Evolutionary conservation across 2,113 vertebrate genomes (phyloP).

Genomic region (Neopipo cinnamomea): DNA sequence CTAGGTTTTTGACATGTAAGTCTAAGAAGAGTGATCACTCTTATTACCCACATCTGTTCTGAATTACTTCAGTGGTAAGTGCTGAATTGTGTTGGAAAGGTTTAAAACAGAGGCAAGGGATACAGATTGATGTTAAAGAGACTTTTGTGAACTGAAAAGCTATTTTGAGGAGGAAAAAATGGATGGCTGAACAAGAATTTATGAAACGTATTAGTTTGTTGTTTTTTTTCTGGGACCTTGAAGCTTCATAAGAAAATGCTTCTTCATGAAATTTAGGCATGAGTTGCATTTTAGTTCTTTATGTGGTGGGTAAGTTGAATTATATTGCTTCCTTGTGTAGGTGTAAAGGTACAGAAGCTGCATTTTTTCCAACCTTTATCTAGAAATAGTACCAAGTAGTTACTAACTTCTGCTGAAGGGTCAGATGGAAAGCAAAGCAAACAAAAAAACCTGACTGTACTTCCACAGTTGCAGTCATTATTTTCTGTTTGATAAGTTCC

Average conservation of each 20-base stretch:
- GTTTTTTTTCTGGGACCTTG: not conserved
- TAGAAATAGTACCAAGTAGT: not conserved
- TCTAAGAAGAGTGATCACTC: not conserved
- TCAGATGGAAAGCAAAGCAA: not conserved
- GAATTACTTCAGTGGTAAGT: not conserved
- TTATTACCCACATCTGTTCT: not conserved
- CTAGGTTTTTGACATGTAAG: not conserved
- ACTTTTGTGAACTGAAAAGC: not conserved
- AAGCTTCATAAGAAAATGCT: not conserved
- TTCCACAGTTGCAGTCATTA: not conserved
- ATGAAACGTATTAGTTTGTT: rapidly evolving
- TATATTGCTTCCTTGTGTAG: not conserved
- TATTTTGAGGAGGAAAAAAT: not conserved
- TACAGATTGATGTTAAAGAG: not conserved
- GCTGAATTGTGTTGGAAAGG: not conserved
- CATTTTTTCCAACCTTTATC: not conserved
- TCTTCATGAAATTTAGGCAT: not conserved
- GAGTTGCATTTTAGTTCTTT: not conserved
- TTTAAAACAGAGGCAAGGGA: not conserved
- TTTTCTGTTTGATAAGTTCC: not conserved
- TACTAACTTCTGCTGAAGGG: not conserved
- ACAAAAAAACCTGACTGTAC: not conserved
- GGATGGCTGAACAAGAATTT: not conserved
- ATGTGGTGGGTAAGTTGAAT: not conserved
- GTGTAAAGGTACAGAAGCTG: not conserved